Conservation (phyloP, 2,113 vertebrate genomes). For the Mustelus asterias region DNA sequence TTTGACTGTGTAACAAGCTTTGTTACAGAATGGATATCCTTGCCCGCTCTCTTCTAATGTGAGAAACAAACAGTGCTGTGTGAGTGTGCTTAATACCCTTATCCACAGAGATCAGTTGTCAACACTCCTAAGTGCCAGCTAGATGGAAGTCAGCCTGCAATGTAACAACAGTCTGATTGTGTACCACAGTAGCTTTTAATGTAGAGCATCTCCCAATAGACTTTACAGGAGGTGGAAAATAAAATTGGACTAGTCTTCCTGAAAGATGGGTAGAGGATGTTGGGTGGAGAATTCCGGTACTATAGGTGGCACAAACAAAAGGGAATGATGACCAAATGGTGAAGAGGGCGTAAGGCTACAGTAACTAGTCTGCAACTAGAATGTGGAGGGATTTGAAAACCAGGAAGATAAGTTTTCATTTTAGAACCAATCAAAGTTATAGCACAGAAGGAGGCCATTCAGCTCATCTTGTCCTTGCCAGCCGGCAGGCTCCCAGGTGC, state of each 20-base stretch:
- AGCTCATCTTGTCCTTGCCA: no score
- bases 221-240: neutral
- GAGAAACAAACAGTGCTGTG: neutral
- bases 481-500: no score
- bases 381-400: neutral
- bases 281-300: neutral
- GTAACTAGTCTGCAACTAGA: neutral
- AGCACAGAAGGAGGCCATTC: no score
- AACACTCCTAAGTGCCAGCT: neutral
- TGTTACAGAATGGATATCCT: neutral
- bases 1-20: neutral
- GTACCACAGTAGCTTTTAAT: neutral
- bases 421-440: neutral
- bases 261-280: neutral
- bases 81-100: neutral
- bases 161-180: neutral
- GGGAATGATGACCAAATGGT: neutral
- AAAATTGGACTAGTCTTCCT: neutral
- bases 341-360: neutral
- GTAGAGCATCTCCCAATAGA: neutral
- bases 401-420: neutral
- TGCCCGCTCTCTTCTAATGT: neutral
- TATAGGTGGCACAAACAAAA: neutral
- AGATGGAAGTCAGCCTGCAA: neutral
- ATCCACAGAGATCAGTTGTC: neutral